Percentiles rank a stretch among this genome's conserved stretches.
Conservation (phyloP, 1,140 invertebrate genomes). For the Phymastichus coffea region DNA sequence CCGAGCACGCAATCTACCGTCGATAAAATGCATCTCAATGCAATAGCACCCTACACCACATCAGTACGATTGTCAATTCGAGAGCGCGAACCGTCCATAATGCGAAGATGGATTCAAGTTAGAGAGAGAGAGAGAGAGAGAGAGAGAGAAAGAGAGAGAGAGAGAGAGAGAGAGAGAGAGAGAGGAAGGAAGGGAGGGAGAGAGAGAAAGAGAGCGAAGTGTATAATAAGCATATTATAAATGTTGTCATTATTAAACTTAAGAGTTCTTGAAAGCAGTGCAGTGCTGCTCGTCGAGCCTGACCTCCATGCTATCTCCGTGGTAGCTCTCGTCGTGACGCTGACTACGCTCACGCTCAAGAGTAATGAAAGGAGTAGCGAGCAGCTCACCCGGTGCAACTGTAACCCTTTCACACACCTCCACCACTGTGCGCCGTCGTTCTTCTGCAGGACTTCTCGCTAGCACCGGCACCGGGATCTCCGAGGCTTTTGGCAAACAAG, state of each 20-base stretch:
- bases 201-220: too few relatives aligned
- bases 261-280: conserved; percentile 40
- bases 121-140: background rate
- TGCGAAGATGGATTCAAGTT: background rate
- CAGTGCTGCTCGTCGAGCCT: conserved; percentile 44
- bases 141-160: background rate
- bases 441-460: conserved; percentile 12
- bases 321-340: too few relatives aligned
- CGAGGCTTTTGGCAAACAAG: conserved; percentile 31
- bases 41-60: background rate
- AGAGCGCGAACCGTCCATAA: background rate
- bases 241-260: too few relatives aligned
- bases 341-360: conserved; percentile 40
- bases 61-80: background rate
- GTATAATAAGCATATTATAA: too few relatives aligned
- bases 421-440: conserved; percentile 34
- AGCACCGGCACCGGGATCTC: conserved; percentile 38
- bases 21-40: too few relatives aligned
- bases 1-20: too few relatives aligned
- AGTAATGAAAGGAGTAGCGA: conserved; percentile 48
- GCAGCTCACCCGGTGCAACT: conserved; percentile 41
- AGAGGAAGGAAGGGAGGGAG: too few relatives aligned
- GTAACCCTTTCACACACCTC: conserved; percentile 53
- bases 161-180: background rate
- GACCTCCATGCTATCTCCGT: conserved; percentile 44